These are phyloP conservation scores for Triplophysa yarkandensis DNA, from an alignment of 2,797 vertebrate genomes.

Conservation along the genomic window DNA sequence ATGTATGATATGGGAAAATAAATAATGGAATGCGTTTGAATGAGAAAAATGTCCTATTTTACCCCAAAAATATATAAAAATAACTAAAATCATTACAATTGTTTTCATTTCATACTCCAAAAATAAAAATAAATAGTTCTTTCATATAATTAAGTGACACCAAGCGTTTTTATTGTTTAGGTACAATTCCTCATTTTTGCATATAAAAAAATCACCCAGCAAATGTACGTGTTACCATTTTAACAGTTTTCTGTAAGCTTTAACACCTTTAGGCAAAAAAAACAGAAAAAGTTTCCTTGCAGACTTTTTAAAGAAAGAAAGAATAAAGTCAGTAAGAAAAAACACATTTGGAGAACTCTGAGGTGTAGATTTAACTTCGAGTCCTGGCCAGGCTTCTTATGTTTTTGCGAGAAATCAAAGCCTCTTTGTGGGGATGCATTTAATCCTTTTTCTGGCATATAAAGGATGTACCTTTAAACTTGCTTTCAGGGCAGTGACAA, in stretches of 20 bases:
- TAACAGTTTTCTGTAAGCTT: neutral
- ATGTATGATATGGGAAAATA: no score
- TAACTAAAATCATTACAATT: no score
- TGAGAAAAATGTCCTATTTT: no score
- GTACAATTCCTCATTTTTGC: neutral
- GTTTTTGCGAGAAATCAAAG: conserved; percentile 83
- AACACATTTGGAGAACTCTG: conserved; percentile 57
- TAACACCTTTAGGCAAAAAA: neutral
- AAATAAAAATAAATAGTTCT: no score
- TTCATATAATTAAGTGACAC: neutral
- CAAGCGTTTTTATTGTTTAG: neutral
- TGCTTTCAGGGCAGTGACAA: conserved; percentile 82
- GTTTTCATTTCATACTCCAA: no score
- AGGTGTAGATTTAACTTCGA: conserved; percentile 78
- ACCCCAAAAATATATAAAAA: no score
- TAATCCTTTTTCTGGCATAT: conserved; percentile 83
- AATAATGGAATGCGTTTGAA: no score
- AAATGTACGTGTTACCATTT: neutral
- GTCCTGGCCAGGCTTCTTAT: conserved; percentile 78
- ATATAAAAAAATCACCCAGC: neutral
- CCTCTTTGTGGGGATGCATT: conserved; percentile 79
- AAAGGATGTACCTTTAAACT: conserved; percentile 87
- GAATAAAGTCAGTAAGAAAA: conserved; percentile 22
- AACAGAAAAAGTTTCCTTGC: conserved; percentile 46
- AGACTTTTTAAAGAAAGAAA: conserved; percentile 3